Evolutionary conservation across 30 jellyfish, hydroid and myxozoan species (phyloP), one percentile per base, ranked within the genome.

Genomic region (Aurelia aurita complex sp. Pacific): DNA sequence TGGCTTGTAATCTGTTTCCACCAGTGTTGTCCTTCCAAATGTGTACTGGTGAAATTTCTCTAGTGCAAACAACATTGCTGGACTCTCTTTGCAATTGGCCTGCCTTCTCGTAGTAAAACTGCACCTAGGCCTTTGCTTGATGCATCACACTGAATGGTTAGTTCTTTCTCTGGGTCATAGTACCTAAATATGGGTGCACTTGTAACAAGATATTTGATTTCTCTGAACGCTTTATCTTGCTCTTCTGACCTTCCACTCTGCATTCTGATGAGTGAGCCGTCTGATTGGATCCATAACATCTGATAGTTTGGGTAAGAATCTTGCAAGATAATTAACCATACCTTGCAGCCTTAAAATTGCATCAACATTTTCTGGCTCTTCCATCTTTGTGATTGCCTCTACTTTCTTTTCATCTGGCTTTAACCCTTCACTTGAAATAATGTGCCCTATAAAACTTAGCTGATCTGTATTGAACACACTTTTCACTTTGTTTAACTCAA

Each of bases 301-400:
- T 23, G 29, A 23, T 23, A 23, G 29, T 23, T 23, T 23, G 29
- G 29, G 29, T 23, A 23, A 23, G 29, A 23, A 23, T 23, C 29
- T 23, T 23, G 29, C 29, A 23, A 23, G 29, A 23, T 23, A 23
- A 23, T 23, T 23, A 23, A 23, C 29, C 29, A 23, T 23, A 23
- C 29, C 29, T 23, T 23, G 29, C 29, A 23, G 29, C 29, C 29
- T 23, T 23, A 23, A 23, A 23, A 77, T 16, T 55, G 77, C 78
- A 17, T 52, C 87, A 57, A 29, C 29, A 63, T 77, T 63, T 3
- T 60, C 64, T 17, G 82, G 89, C 53, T 18, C 83, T 46, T 64
- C 19, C 89, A 80, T 80, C 76, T 80, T 67, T 64, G 84, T 63
- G 71, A 80, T 80, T 43, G 89, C 89, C 59, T 67, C 74, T 52